Evolutionary conservation across 2,797 vertebrate species (phyloP).

Genomic region (Staurois parvus): DNA sequence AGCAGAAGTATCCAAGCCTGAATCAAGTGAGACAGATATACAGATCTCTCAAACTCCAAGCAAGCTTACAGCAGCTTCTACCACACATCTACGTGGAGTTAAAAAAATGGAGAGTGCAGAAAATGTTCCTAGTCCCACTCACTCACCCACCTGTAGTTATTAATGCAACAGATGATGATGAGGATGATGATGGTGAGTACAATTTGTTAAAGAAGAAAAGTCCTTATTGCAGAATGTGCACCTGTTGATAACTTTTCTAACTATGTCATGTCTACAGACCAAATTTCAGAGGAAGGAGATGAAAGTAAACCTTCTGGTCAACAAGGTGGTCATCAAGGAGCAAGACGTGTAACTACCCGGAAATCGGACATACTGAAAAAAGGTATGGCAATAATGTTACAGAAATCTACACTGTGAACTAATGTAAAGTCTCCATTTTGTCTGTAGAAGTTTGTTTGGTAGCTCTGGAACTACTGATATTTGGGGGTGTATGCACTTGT

Average conservation of each 20-base stretch:
- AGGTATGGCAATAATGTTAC: slow-evolving; percentile 71
- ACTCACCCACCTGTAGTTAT: slow-evolving; percentile 97
- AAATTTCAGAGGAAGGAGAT: slow-evolving; percentile 94
- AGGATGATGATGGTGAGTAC: slow-evolving; percentile 90
- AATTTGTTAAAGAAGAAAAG: not conserved
- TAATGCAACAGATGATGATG: slow-evolving; percentile 93
- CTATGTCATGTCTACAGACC: slow-evolving; percentile 78
- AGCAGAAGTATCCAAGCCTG: slow-evolving; percentile 66
- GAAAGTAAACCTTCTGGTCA: slow-evolving; percentile 79
- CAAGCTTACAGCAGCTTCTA: slow-evolving; percentile 78
- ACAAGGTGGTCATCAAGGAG: slow-evolving; percentile 70
- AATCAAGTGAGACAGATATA: slow-evolving; percentile 74
- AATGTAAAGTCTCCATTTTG: too few relatives aligned
- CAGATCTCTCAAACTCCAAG: slow-evolving; percentile 76
- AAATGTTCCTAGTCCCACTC: slow-evolving; percentile 91
- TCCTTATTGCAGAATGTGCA: too few relatives aligned
- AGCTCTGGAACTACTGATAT: too few relatives aligned
- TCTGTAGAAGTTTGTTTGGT: too few relatives aligned
- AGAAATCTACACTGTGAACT: too few relatives aligned
- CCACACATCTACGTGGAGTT: slow-evolving; percentile 88
- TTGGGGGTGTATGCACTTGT: too few relatives aligned
- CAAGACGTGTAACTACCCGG: slow-evolving; percentile 73
- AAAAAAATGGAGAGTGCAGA: slow-evolving; percentile 91
- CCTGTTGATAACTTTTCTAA: not conserved
- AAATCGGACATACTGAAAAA: slow-evolving; percentile 77